Conservation (phyloP, 2,797 vertebrate species). For the Trematocara caparti region DNA sequence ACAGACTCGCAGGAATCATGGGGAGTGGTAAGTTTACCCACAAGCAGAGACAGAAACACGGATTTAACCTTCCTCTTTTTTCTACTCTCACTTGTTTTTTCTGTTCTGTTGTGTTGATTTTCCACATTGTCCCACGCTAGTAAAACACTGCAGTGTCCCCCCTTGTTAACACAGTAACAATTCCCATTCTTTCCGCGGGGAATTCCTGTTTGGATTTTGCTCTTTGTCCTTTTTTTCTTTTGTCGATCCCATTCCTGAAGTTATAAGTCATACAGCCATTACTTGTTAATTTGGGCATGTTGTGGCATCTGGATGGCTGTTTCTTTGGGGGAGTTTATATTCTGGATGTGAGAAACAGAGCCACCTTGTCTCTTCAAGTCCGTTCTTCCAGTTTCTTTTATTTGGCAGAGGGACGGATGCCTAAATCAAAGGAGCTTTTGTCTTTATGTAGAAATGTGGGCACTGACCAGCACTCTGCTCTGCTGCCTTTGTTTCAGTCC, state of each 20-base stretch:
- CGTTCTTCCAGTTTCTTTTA: constrained; percentile 34
- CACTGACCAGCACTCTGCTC: constrained; percentile 33
- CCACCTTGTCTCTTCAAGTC: constrained; percentile 29
- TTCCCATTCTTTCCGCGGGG: neutral
- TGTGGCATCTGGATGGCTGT: neutral
- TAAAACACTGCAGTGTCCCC: neutral
- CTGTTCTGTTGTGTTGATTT: neutral
- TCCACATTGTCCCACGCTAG: neutral
- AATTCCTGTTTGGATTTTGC: neutral
- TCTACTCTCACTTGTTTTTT: neutral
- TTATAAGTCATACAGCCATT: neutral
- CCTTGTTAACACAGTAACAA: neutral
- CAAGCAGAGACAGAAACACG: neutral
- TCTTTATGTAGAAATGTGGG: constrained; percentile 69
- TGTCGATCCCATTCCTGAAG: neutral
- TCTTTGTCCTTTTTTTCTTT: neutral
- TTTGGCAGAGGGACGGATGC: constrained; percentile 28
- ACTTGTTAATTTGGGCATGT: neutral
- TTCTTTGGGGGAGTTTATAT: neutral
- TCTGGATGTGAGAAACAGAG: constrained; percentile 27
- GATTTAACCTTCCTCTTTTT: neutral
- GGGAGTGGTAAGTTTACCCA: constrained; percentile 60
- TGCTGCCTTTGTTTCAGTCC: constrained; percentile 52
- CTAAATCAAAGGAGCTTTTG: constrained; percentile 72
- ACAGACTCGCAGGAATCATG: constrained; percentile 58